Percentiles rank a stretch among this genome's conserved stretches.
Evolutionary conservation across 2,888 invertebrate species (phyloP).

Genomic region (Cryptophagus acutangulus): DNA sequence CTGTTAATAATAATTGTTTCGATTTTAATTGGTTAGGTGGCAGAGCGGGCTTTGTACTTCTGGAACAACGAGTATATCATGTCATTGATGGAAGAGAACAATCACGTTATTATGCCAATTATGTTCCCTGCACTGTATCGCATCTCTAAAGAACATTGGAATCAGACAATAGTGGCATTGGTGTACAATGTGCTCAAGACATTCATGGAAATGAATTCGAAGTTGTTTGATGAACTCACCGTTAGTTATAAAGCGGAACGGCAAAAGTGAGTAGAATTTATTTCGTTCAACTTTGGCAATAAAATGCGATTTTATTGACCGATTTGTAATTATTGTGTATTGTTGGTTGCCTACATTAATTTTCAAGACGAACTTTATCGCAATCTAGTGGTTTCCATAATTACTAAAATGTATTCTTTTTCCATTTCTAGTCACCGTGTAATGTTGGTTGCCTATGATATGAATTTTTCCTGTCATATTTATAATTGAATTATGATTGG

Average conservation of each 20-base stretch:
- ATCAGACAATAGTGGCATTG: conserved; percentile 98
- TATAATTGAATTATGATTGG: conserved; percentile 7
- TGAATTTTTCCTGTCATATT: background rate
- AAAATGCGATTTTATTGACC: background rate
- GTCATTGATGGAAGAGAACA: conserved; percentile 98
- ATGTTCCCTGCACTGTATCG: conserved; percentile 99
- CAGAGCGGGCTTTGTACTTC: conserved; percentile 97
- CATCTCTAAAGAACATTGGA: conserved; percentile 99
- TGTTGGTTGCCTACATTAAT: too few species aligned
- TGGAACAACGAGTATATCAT: conserved; percentile 99
- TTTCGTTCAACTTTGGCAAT: background rate
- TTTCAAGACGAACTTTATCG: too few species aligned
- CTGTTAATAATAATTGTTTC: background rate
- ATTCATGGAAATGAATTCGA: conserved; percentile 99
- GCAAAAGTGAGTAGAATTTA: conserved; percentile 79
- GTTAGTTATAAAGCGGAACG: conserved; percentile 98
- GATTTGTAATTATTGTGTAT: background rate
- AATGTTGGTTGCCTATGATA: too few species aligned
- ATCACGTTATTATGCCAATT: conserved; percentile 96
- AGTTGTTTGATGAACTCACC: conserved; percentile 97
- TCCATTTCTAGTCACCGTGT: too few species aligned
- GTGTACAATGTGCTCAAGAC: conserved; percentile 99
- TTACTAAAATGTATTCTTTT: too few species aligned
- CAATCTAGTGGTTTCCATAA: too few species aligned
- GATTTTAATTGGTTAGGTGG: conserved; percentile 65